These are phyloP conservation scores for Sebastes miniatus DNA, from an alignment of 2,797 vertebrate species.

Conservation along the genomic window DNA sequence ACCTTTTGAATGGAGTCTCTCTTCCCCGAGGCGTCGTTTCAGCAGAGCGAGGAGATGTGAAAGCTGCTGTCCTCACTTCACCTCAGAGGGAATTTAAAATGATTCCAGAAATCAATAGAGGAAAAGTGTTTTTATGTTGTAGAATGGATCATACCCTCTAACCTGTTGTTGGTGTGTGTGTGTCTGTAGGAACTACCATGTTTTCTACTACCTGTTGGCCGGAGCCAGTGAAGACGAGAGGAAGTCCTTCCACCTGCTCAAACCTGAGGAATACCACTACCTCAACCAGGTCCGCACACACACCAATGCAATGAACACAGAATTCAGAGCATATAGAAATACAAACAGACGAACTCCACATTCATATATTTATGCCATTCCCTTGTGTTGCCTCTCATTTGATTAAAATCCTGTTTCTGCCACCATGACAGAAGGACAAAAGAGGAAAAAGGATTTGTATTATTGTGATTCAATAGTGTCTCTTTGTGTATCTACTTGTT, in stretches of 20 bases:
- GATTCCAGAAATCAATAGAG: not conserved
- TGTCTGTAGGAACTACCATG: conserved; percentile 87
- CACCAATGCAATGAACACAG: not conserved
- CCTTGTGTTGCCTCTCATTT: not conserved
- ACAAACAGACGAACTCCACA: not conserved
- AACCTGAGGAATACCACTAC: conserved; percentile 93
- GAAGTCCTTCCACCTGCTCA: conserved; percentile 89
- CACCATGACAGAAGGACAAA: not conserved
- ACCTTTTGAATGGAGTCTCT: not conserved
- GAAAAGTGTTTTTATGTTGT: not conserved
- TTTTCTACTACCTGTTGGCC: conserved; percentile 85
- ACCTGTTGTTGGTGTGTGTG: not conserved
- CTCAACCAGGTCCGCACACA: conserved; percentile 87
- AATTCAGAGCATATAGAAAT: not conserved
- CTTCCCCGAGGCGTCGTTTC: not conserved
- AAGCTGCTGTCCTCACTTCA: conserved; percentile 11
- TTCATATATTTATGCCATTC: not conserved
- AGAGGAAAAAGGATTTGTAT: not conserved
- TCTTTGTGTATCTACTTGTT: too few species aligned
- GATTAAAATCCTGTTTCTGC: not conserved
- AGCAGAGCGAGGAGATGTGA: not conserved
- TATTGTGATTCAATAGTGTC: not conserved
- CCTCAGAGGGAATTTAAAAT: not conserved
- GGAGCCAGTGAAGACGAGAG: conserved; percentile 92
- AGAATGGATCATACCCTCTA: not conserved